These are phyloP conservation scores for Clanis bilineata DNA, from an alignment of 2,888 invertebrate species.

Conservation along the genomic window DNA sequence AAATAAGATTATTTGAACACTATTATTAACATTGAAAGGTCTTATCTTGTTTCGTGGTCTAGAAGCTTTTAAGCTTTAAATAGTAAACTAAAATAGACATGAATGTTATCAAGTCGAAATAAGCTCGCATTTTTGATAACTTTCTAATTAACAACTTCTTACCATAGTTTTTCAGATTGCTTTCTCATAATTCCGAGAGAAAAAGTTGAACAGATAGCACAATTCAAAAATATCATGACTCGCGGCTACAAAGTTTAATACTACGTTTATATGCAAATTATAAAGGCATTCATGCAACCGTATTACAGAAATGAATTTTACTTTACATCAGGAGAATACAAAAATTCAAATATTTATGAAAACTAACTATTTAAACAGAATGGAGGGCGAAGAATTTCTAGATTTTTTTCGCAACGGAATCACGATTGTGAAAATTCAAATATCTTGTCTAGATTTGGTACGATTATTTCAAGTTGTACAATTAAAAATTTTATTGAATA, in stretches of 20 bases:
- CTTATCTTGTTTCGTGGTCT: no score
- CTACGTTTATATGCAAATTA: slow-evolving; percentile 4
- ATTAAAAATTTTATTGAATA: not conserved
- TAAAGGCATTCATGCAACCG: slow-evolving; percentile 1
- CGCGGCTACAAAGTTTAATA: not conserved
- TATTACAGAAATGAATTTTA: not conserved
- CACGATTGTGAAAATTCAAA: not conserved
- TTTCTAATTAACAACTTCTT: no score
- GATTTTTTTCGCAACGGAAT: not conserved
- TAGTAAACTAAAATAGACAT: no score
- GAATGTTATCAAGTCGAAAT: no score
- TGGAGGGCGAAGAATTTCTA: not conserved
- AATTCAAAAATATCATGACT: not conserved
- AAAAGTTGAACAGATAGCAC: not conserved
- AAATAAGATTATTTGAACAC: no score
- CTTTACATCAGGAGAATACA: not conserved
- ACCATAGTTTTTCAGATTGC: not conserved
- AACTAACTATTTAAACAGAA: not conserved
- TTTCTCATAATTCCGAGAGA: not conserved
- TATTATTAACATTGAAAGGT: no score
- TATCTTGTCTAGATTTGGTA: not conserved
- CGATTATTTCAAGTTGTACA: not conserved
- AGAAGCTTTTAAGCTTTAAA: no score
- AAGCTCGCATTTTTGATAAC: no score
- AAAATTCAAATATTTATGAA: not conserved